Percentiles rank a stretch among this genome's conserved stretches.
phyloP scores from a whole-genome alignment of 1,140 invertebrate genomes.

The Diuraphis noxia region DNA sequence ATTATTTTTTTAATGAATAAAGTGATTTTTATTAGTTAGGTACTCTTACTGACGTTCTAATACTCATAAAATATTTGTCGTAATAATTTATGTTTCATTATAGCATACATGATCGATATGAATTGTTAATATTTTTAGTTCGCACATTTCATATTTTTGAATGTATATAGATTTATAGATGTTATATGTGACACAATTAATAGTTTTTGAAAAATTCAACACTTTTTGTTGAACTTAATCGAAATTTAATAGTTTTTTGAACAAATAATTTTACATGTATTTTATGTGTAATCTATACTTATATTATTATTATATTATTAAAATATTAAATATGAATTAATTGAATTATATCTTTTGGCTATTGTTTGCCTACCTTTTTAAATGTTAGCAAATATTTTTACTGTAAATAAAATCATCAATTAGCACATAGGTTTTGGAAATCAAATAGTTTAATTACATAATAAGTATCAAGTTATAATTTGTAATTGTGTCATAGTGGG shows the following conservation, averaged over 20 bases:
- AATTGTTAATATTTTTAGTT: neutral
- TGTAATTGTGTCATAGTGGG: neutral
- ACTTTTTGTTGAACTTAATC: neutral
- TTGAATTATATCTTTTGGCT: neutral
- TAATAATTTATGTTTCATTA: constrained; percentile 25
- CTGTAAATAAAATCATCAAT: neutral
- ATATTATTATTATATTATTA: neutral
- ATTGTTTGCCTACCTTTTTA: neutral
- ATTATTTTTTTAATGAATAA: constrained; percentile 27
- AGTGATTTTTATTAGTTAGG: constrained; percentile 44
- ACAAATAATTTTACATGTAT: neutral
- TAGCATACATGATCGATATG: neutral
- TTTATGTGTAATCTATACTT: neutral
- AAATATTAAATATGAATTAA: neutral
- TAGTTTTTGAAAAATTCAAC: neutral
- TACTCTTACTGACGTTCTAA: neutral
- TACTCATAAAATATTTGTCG: constrained; percentile 20
- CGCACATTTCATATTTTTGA: neutral
- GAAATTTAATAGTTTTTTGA: neutral
- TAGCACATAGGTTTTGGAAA: neutral
- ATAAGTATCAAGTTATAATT: neutral
- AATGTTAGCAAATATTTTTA: neutral
- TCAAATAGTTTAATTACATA: neutral
- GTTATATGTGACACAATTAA: neutral
- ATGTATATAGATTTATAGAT: neutral